Percentiles rank a stretch among this genome's conserved stretches.
Conservation (phyloP, 2,888 invertebrate species). For the Drosophila acutilabella region DNA sequence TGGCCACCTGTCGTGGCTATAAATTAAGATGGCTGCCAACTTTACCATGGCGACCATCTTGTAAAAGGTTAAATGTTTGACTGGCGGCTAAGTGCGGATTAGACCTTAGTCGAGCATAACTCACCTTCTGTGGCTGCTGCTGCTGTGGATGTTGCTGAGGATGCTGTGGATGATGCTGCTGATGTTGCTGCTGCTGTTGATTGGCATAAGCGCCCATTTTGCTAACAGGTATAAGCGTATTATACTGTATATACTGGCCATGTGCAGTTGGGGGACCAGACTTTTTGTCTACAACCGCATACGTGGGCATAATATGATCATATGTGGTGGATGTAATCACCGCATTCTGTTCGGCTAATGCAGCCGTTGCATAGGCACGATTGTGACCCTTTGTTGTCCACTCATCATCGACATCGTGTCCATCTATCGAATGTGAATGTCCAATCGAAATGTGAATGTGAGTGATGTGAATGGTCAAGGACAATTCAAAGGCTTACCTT, state of each 20-base stretch:
- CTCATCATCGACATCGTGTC: conserved; percentile 85
- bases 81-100: conserved; percentile 73
- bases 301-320: conserved; percentile 84
- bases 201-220: conserved; percentile 84
- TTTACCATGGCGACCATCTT: conserved; percentile 58
- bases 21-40: conserved; percentile 61
- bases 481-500: conserved; percentile 75
- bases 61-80: conserved; percentile 78
- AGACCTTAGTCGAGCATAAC: conserved; percentile 60
- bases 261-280: conserved; percentile 76
- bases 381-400: conserved; percentile 84
- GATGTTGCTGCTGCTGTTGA: conserved; percentile 78
- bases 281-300: conserved; percentile 84
- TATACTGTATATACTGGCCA: conserved; percentile 84
- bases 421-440: conserved; percentile 70
- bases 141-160: conserved; percentile 76
- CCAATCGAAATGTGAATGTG: neutral
- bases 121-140: conserved; percentile 80
- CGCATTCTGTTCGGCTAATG: conserved; percentile 85
- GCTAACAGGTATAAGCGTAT: conserved; percentile 84
- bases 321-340: conserved; percentile 83
- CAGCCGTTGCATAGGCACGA: conserved; percentile 84
- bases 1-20: conserved; percentile 55
- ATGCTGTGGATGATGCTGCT: conserved; percentile 67
- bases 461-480: conserved; percentile 4